Evolutionary conservation across 2,888 invertebrate genomes (phyloP).

Genomic region (Hyppa rectilinea): DNA sequence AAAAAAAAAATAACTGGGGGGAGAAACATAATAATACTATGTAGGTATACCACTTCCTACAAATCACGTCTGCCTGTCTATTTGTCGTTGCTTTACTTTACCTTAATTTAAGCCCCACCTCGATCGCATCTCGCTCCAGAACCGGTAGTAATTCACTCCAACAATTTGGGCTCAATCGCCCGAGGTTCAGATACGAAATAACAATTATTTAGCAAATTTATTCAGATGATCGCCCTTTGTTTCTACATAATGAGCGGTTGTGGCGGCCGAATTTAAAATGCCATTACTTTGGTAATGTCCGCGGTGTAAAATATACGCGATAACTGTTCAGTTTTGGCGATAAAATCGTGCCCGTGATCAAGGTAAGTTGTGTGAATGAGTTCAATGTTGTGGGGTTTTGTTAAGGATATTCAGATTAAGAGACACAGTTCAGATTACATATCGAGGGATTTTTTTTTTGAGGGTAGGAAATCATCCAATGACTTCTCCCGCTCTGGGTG

Average conservation of each 20-base stretch:
- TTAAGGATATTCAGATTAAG: slow-evolving; percentile 1
- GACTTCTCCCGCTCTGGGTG: too few relatives aligned
- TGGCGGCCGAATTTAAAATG: slow-evolving; percentile 80
- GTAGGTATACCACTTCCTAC: too few relatives aligned
- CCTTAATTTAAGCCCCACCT: slow-evolving; percentile 2
- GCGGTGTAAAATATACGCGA: slow-evolving; percentile 55
- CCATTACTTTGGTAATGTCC: slow-evolving; percentile 81
- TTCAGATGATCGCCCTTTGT: slow-evolving; percentile 86
- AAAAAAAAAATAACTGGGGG: too few relatives aligned
- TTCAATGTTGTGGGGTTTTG: not conserved
- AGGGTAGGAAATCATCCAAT: too few relatives aligned
- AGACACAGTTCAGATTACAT: not conserved
- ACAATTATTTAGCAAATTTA: slow-evolving; percentile 89
- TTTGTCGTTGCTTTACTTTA: too few relatives aligned
- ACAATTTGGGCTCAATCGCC: slow-evolving; percentile 70
- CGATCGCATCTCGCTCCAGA: slow-evolving; percentile 20
- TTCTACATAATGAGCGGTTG: slow-evolving; percentile 82
- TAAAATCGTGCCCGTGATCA: slow-evolving; percentile 45
- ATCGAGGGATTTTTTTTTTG: too few relatives aligned
- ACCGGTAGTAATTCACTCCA: slow-evolving; percentile 51
- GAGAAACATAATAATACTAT: too few relatives aligned
- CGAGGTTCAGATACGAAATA: slow-evolving; percentile 79
- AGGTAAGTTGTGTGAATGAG: slow-evolving; percentile 28
- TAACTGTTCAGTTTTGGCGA: slow-evolving; percentile 46
- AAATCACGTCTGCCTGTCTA: not conserved